These are phyloP conservation scores for Cyprinodon variegatus DNA, from an alignment of 2,113 vertebrate species.

Conservation along the genomic window DNA sequence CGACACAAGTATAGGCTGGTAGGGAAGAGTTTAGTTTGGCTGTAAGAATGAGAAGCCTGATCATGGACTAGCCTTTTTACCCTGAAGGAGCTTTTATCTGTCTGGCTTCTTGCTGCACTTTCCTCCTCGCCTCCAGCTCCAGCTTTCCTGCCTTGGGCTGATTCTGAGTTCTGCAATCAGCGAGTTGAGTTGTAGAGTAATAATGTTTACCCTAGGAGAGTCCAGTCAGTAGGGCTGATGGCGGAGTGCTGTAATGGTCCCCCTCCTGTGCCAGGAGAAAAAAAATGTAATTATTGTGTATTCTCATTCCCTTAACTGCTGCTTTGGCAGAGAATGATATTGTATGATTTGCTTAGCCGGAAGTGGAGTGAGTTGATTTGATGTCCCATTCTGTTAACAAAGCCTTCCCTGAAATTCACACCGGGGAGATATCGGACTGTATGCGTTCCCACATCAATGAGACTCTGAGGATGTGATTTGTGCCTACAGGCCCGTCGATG, in stretches of 20 bases:
- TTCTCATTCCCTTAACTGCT: conserved; percentile 93
- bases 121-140: conserved; percentile 41
- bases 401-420: conserved; percentile 91
- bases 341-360: conserved; percentile 98
- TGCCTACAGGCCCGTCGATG: conserved; percentile 98
- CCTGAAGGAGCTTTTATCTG: conserved; percentile 12
- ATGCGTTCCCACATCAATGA: conserved; percentile 89
- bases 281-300: conserved; percentile 97
- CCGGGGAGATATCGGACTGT: conserved; percentile 91
- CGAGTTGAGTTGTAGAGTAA: conserved; percentile 73
- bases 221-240: conserved; percentile 83
- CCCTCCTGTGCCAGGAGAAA: conserved; percentile 85
- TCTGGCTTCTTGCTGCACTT: conserved; percentile 20
- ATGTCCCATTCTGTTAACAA: conserved; percentile 98
- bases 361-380: conserved; percentile 99
- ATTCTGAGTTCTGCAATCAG: conserved; percentile 77
- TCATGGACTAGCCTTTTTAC: background rate
- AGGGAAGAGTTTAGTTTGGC: background rate
- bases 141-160: conserved; percentile 32
- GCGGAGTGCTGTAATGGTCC: conserved; percentile 86
- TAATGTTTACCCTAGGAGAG: conserved; percentile 78
- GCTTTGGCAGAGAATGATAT: conserved; percentile 96
- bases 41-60: background rate
- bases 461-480: conserved; percentile 96
- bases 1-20: background rate